These are phyloP conservation scores for Agrotis ipsilon DNA, from an alignment of 2,888 invertebrate species.

Conservation along the genomic window DNA sequence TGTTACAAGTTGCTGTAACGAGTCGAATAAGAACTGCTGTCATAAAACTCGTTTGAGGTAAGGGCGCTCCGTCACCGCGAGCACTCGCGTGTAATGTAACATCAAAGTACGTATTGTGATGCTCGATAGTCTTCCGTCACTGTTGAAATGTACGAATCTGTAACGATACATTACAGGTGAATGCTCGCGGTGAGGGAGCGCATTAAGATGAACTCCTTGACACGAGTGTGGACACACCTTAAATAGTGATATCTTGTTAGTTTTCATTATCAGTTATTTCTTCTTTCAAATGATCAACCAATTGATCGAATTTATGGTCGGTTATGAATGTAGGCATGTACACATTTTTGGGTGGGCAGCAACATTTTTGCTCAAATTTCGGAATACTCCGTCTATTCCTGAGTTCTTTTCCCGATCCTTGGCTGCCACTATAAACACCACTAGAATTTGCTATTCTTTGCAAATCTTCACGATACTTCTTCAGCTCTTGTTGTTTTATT, in stretches of 20 bases:
- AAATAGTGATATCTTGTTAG: too few relatives aligned
- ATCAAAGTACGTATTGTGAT: too few relatives aligned
- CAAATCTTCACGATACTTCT: slow-evolving; percentile 53
- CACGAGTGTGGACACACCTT: not conserved
- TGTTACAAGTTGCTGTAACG: not conserved
- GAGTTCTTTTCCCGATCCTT: not conserved
- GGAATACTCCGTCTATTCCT: slow-evolving; percentile 50
- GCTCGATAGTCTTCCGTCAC: too few relatives aligned
- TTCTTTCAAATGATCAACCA: slow-evolving; percentile 61
- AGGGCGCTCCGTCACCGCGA: too few relatives aligned
- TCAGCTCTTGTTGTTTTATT: slow-evolving; percentile 64
- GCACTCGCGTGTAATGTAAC: too few relatives aligned
- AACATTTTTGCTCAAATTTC: slow-evolving; percentile 67
- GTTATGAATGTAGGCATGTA: slow-evolving; percentile 81
- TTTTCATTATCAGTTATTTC: not conserved
- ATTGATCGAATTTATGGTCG: slow-evolving; percentile 72
- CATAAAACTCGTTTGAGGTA: too few relatives aligned
- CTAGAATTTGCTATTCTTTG: slow-evolving; percentile 2
- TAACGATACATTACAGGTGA: too few relatives aligned
- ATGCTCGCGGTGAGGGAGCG: too few relatives aligned
- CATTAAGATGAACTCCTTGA: not conserved
- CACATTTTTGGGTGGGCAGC: slow-evolving; percentile 73
- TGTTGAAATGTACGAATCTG: too few relatives aligned
- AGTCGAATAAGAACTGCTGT: not conserved
- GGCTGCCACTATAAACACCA: not conserved